Evolutionary conservation across 2,888 invertebrate genomes (phyloP), one percentile per base, ranked within the genome.

Genomic region (Yponomeuta sedellus): DNA sequence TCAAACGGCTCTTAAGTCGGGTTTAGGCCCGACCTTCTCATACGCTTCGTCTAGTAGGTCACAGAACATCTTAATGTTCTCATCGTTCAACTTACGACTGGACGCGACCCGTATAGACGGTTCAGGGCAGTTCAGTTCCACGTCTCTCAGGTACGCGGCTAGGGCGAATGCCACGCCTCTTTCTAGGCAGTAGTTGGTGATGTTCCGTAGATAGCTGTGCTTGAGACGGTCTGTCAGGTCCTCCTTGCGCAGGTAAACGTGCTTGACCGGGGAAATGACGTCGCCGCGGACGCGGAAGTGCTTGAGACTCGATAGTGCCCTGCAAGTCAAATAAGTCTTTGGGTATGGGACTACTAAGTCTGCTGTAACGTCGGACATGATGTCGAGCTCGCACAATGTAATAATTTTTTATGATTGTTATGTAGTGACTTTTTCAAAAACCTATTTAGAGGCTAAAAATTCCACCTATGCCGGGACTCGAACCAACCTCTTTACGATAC

Each of bases 31-130:
- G 10, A 86, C 87, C 11, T 76, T 70, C 57, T 85, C 84, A 69
- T 88, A 90, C 0, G 91, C 92, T 66, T 89, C 85, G 22, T 88
- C 89, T 10, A 92, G 73, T 44, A 91, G 68, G 0, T 74, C 68
- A 34, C 85, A 83, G 6, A 91, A 73, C 28, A 79, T 62, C 0
- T 82, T 67, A n/a, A 97, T 94, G 70, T 95, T 95, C 0, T 90
- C 86, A 66, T 93, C 85, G 0, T 92, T 92, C 16, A 97, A 79
- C 65, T 93, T 91, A 56, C 92, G 92, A 75, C 94, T 96, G 0
- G 95, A 92, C 0, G 95, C 93, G 58, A 97, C 79, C 62, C 96
- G 92, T 62, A 97, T 93, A 68, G 96, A 96, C 0, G 96, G 95
- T 69, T 93, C 92, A 0, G 94, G 94, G 40, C 93, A 89, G 63